Conservation (phyloP, 2,888 invertebrate genomes). For the Eustalomyia histrio region DNA sequence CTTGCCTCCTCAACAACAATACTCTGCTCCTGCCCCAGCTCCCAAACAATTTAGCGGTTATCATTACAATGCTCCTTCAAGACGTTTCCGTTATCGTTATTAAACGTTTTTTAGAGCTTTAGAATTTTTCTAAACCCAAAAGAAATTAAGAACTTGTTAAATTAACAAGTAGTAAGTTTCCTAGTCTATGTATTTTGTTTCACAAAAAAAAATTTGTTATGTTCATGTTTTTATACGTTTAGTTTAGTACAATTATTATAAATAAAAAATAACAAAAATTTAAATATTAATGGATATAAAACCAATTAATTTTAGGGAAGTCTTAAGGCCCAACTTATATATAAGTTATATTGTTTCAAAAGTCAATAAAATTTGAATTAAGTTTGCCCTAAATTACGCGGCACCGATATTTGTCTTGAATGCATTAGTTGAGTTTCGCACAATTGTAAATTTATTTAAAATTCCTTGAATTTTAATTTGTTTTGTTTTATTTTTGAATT, state of each 20-base stretch:
- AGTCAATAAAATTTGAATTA: too few relatives aligned
- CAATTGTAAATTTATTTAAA: too few relatives aligned
- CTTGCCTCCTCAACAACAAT: slow-evolving; percentile 25
- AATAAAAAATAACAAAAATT: slow-evolving; percentile 17
- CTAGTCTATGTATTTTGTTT: slow-evolving; percentile 5
- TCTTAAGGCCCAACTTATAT: too few relatives aligned
- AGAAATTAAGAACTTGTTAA: slow-evolving; percentile 44
- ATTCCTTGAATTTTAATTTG: too few relatives aligned
- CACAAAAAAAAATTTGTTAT: slow-evolving; percentile 24
- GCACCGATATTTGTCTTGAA: too few relatives aligned
- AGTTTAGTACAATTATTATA: slow-evolving; percentile 34
- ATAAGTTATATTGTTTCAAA: too few relatives aligned
- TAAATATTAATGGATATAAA: not conserved
- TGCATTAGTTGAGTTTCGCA: too few relatives aligned
- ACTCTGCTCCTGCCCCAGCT: slow-evolving; percentile 30
- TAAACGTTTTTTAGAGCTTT: slow-evolving; percentile 8
- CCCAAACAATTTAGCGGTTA: slow-evolving; percentile 47
- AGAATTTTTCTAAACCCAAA: too few relatives aligned
- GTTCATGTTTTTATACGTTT: slow-evolving; percentile 18
- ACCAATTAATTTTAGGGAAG: too few relatives aligned
- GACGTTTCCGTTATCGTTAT: slow-evolving; percentile 43
- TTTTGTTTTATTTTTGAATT: too few relatives aligned
- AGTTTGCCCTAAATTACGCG: too few relatives aligned
- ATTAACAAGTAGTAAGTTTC: slow-evolving; percentile 49
- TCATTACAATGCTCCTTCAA: slow-evolving; percentile 55